Evolutionary conservation across 2,113 vertebrate species (phyloP), one percentile per base, ranked within the genome.

Genomic region (Danionella cerebrum): DNA sequence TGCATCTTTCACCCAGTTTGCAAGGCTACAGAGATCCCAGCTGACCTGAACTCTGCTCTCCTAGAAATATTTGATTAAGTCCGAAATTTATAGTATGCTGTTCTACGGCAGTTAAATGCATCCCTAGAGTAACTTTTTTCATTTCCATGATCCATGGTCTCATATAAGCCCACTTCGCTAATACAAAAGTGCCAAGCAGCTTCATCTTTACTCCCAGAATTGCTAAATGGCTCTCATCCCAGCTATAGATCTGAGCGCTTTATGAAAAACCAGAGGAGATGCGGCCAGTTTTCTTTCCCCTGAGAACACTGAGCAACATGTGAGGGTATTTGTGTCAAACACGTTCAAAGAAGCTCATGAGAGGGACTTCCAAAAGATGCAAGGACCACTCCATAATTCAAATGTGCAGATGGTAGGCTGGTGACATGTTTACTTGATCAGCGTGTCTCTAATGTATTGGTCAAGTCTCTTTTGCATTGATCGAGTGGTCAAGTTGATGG

Each of bases 331-430:
- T 41, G 27, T 22, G 44, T 55, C 69, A 44, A 57, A 67, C 80
- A 63, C 67, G 57, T 85, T 83, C 81, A 86, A 85, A 86, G 79
- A 80, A 81, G 65, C 75, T 77, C 79, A 81, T 84, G 85, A 84
- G 83, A 83, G 78, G 75, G 80, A 83, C 79, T 73, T 74, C 84
- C 67, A 16, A 8, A 66, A 74, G 53, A 55, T 39, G 5, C n/a
- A 11, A 38, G 21, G 27, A 44, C 52, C 6, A 50, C 54, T 58
- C 35, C 39, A 72, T 67, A 67, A 51, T 50, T 59, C 27, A 60
- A 51, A 35, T 2, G 13, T 14, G 13, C 16, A 48, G 67, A 60
- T 69, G 67, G 31, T 38, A 36, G 54, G 57, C 39, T 45, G 16
- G 63, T 18, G 2, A 54, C 41, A 55, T 70, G 62, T 67, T 63